A percentile compares a stretch with the other conserved stretches of the same genome.
These are phyloP conservation scores for Belgica antarctica DNA, from an alignment of 2,888 invertebrate genomes.

Conservation along the genomic window DNA sequence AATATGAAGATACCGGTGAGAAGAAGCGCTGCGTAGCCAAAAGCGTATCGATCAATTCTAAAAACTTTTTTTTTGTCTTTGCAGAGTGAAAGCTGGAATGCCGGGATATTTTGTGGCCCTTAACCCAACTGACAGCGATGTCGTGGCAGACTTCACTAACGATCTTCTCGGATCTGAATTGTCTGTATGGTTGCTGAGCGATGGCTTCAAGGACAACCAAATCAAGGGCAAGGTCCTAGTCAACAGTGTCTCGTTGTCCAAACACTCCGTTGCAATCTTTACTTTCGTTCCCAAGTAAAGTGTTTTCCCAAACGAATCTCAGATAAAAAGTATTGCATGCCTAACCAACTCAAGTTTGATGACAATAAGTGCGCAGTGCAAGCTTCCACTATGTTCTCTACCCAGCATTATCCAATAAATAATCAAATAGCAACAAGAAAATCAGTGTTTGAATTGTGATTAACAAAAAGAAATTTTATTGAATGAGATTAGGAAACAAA, in stretches of 20 bases:
- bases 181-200: conserved; percentile 61
- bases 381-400: background rate
- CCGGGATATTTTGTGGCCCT: conserved; percentile 72
- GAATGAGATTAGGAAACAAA: background rate
- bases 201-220: conserved; percentile 54
- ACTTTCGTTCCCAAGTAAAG: conserved; percentile 63
- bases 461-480: background rate
- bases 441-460: too few relatives aligned
- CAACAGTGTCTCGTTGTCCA: conserved; percentile 60
- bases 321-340: background rate
- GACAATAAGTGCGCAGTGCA: background rate
- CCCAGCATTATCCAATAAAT: background rate
- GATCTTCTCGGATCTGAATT: conserved; percentile 60
- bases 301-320: background rate
- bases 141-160: conserved; percentile 60
- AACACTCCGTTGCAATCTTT: conserved; percentile 64
- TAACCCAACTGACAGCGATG: conserved; percentile 60
- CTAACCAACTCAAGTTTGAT: background rate
- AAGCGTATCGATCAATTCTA: background rate
- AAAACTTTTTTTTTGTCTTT: background rate
- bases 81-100: conserved; percentile 69
- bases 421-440: background rate
- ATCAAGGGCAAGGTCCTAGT: conserved; percentile 57
- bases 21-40: background rate
- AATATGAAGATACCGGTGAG: conserved; percentile 1